phyloP scores from a whole-genome alignment of 1,140 invertebrate species.

The Theocolax elegans region DNA sequence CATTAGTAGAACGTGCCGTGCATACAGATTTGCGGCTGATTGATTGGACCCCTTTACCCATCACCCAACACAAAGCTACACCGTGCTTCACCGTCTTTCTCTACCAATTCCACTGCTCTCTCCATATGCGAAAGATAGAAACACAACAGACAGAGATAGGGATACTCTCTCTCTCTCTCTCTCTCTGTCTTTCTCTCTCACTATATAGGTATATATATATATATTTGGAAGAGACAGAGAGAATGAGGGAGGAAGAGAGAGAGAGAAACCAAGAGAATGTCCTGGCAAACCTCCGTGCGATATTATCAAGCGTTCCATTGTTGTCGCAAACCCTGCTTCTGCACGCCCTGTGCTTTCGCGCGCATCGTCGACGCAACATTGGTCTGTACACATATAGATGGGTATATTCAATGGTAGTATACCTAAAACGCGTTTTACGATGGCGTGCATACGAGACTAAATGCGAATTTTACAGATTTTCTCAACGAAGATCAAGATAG shows the following conservation, averaged over 20 bases:
- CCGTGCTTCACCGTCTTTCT: slow-evolving; percentile 25
- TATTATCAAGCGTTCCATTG: slow-evolving; percentile 53
- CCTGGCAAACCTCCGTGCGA: slow-evolving; percentile 55
- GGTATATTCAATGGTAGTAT: neutral
- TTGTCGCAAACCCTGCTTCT: slow-evolving; percentile 10
- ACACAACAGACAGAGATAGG: no score
- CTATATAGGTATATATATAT: no score
- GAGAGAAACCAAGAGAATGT: slow-evolving; percentile 39
- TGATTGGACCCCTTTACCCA: slow-evolving; percentile 64
- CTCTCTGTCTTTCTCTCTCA: no score
- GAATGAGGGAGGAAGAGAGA: neutral
- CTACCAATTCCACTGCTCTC: slow-evolving; percentile 23
- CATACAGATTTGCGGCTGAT: slow-evolving; percentile 69
- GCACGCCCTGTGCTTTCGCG: neutral
- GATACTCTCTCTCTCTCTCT: no score
- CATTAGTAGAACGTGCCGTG: slow-evolving; percentile 67
- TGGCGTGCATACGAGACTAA: neutral
- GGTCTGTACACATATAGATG: neutral
- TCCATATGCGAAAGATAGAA: neutral
- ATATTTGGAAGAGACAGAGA: no score
- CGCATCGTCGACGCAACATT: neutral
- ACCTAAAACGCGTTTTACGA: neutral
- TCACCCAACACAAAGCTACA: slow-evolving; percentile 52
- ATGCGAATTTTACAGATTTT: slow-evolving; percentile 30
- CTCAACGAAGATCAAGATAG: slow-evolving; percentile 35